Base-by-base conservation (phyloP, 2,888 invertebrate genomes). In the Papilio demoleus region DNA sequence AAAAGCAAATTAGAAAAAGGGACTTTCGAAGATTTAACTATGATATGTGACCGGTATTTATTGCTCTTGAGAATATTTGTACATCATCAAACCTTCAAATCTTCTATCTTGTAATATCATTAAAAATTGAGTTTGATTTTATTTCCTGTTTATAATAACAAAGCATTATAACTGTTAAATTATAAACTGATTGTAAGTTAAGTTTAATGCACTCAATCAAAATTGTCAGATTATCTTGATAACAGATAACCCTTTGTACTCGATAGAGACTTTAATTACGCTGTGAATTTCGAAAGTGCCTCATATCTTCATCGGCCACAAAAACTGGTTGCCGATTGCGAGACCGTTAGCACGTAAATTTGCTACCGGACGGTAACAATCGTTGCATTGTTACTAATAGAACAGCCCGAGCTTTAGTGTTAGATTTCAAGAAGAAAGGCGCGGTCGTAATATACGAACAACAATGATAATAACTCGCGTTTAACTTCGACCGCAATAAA, bases 241-340 rank as follows among this genome's bases (percentile, higher is more conserved):
- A 42, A 64, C 36, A 45, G 68, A 58, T 59, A 72, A 68, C 66
- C 69, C 68, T 66, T 70, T 71, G 70, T 73, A 72, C 73, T 67
- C 56, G 73, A 77, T 77, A 74, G 70, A 72, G 72, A 73, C 76
- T 82, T 64, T 82, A 81, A 83, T 85, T 85, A 84, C 81, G 73
- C 70, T 76, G 74, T 71, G 76, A 45, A 59, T 86, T 87, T 77
- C 84, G 80, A 77, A 77, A 77, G 78, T 76, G 76, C 77, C 78
- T 78, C 82, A 85, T 90, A 87, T 88, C 88, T 89, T 88, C 87
- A 88, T 87, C 85, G 61, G 45, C 45, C 71, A 82, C 83, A 87
- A 88, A 88, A 89, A 88, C 88, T 86, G 79, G 87, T 88, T 86
- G 76, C 71, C 71, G 59, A 64, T 89, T 88, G 82, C 85, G 80